These are phyloP conservation scores for Aegotheles bennettii DNA, from an alignment of 2,113 vertebrate species.

Conservation along the genomic window DNA sequence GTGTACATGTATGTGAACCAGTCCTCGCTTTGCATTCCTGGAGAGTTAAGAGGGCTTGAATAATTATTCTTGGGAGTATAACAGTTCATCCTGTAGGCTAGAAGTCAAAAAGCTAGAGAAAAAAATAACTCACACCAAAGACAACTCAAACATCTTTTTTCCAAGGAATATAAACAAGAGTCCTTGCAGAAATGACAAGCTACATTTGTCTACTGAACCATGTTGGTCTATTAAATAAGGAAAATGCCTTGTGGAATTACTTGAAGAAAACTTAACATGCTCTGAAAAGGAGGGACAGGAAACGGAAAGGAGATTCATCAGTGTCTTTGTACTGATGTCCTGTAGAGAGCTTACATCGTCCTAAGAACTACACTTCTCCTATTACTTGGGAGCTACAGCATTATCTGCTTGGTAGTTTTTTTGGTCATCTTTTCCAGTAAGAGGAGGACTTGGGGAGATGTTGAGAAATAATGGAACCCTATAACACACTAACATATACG, in stretches of 20 bases:
- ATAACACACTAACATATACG: neutral
- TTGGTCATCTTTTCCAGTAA: neutral
- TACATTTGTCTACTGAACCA: neutral
- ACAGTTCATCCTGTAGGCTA: neutral
- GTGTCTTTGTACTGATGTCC: neutral
- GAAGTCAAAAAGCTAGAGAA: neutral
- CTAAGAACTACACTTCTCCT: neutral
- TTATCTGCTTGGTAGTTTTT: neutral
- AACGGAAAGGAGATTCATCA: neutral
- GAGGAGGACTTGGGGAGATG: neutral
- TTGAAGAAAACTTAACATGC: neutral
- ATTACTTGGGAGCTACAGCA: neutral
- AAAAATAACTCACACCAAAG: neutral
- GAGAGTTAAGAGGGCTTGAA: neutral
- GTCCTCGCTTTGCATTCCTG: neutral
- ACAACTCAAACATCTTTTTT: neutral
- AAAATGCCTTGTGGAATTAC: conserved; percentile 31
- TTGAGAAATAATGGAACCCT: neutral
- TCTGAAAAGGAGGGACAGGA: neutral
- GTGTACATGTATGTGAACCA: neutral
- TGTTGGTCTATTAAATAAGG: conserved; percentile 20
- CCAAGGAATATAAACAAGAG: neutral
- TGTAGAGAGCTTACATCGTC: neutral
- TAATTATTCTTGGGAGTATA: neutral
- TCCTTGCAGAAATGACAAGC: conserved; percentile 32